phyloP scores from a whole-genome alignment of 2,888 invertebrate species.

The Drosophila longiperda region DNA sequence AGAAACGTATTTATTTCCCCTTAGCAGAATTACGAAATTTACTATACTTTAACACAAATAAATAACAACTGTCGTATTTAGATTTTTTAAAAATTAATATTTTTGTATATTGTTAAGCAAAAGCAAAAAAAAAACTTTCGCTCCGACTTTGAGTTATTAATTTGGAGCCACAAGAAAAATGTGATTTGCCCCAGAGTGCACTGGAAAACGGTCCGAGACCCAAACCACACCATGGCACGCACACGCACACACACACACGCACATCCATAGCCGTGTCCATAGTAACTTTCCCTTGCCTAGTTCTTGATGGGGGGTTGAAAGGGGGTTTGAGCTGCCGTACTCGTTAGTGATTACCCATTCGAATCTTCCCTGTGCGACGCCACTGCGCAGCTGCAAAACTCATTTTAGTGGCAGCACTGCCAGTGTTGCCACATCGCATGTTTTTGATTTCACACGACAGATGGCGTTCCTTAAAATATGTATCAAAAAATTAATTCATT shows the following conservation, averaged over 20 bases:
- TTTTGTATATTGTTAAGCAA: not conserved
- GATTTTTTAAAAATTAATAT: not conserved
- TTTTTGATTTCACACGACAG: slow-evolving; percentile 1
- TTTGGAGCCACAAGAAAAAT: not conserved
- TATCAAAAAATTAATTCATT: not conserved
- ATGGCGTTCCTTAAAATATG: slow-evolving; percentile 20
- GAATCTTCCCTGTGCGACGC: slow-evolving; percentile 5
- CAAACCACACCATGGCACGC: slow-evolving; percentile 33
- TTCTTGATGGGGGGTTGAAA: slow-evolving; percentile 11
- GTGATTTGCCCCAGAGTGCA: not conserved
- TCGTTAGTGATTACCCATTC: slow-evolving; percentile 18
- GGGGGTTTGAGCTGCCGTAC: slow-evolving; percentile 39
- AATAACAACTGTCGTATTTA: not conserved
- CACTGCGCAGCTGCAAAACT: slow-evolving; percentile 44
- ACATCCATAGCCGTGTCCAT: not conserved
- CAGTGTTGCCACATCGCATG: slow-evolving; percentile 29
- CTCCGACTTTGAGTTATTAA: not conserved
- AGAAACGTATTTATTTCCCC: not conserved
- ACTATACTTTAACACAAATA: not conserved
- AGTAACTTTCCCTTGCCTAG: slow-evolving; percentile 28
- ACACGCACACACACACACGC: slow-evolving; percentile 3
- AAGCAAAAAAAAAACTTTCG: not conserved
- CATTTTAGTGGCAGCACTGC: slow-evolving; percentile 37
- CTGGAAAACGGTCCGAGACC: slow-evolving; percentile 16
- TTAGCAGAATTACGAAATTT: not conserved